Evolutionary conservation across 2,113 vertebrate genomes (phyloP).

Genomic region (Dipodomys merriami): DNA sequence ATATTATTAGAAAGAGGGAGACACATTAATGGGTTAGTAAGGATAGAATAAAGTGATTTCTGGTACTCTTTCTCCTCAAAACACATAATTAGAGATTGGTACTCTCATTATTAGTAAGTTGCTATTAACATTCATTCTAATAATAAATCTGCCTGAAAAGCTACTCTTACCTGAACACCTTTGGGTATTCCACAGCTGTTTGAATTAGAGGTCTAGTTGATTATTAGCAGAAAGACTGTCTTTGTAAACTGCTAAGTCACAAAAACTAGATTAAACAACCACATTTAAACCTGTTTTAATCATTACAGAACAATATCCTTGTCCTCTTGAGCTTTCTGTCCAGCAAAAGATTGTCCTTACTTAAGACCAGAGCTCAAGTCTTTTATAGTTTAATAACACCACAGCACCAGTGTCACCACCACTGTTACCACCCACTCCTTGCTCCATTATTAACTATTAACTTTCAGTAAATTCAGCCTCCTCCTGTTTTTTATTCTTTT

Average conservation of each 20-base stretch:
- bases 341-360: too few species aligned
- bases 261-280: background rate
- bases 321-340: background rate
- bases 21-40: background rate
- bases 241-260: background rate
- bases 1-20: background rate
- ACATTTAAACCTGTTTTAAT: background rate
- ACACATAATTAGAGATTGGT: background rate
- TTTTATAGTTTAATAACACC: background rate
- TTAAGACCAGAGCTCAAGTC: background rate
- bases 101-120: background rate
- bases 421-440: background rate
- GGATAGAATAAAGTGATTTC: background rate
- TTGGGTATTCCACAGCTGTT: background rate
- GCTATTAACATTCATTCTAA: background rate
- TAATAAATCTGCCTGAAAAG: background rate
- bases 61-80: background rate
- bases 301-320: background rate
- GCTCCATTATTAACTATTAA: conserved; percentile 8
- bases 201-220: background rate
- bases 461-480: background rate
- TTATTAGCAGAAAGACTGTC: background rate
- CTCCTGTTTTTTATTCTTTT: background rate
- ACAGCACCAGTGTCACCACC: background rate
- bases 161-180: background rate